Evolutionary conservation across 2,797 vertebrate genomes (phyloP).

Genomic region (Cichlasoma orientale): DNA sequence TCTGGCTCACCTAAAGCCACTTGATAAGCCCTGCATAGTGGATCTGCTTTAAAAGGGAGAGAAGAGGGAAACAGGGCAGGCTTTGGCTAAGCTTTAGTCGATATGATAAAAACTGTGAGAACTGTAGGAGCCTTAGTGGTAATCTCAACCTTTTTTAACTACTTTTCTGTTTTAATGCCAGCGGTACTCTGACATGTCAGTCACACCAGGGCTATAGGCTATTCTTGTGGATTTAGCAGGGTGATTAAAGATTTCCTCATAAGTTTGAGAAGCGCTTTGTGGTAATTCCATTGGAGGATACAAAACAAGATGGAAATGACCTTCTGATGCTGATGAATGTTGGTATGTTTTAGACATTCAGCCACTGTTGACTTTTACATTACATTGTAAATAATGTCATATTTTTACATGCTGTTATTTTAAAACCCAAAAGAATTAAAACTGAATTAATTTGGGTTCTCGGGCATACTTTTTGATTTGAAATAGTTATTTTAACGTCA

Average conservation of each 20-base stretch:
- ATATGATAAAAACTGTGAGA: constrained; percentile 82
- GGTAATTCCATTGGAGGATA: constrained; percentile 19
- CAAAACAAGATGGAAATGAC: constrained; percentile 12
- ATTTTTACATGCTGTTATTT: not conserved
- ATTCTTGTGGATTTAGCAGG: constrained; percentile 46
- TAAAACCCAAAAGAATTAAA: not conserved
- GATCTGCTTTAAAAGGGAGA: constrained; percentile 74
- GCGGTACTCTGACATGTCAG: constrained; percentile 73
- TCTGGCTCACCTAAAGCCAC: constrained; percentile 74
- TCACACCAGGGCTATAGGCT: constrained; percentile 56
- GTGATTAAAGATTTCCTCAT: constrained; percentile 59
- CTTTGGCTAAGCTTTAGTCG: constrained; percentile 82
- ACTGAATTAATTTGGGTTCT: not conserved
- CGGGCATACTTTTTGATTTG: not conserved
- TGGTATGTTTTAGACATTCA: not conserved
- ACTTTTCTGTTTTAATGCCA: constrained; percentile 76
- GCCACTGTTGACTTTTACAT: not conserved
- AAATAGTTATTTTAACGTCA: not conserved
- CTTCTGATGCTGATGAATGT: not conserved
- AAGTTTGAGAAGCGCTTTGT: constrained; percentile 30
- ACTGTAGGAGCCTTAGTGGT: constrained; percentile 74
- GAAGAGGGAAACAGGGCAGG: constrained; percentile 72
- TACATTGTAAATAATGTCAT: no score
- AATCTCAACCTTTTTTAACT: constrained; percentile 80
- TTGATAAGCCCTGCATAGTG: constrained; percentile 77